Conservation (phyloP, 2,888 invertebrate genomes). For the Phaonia tiefii region DNA sequence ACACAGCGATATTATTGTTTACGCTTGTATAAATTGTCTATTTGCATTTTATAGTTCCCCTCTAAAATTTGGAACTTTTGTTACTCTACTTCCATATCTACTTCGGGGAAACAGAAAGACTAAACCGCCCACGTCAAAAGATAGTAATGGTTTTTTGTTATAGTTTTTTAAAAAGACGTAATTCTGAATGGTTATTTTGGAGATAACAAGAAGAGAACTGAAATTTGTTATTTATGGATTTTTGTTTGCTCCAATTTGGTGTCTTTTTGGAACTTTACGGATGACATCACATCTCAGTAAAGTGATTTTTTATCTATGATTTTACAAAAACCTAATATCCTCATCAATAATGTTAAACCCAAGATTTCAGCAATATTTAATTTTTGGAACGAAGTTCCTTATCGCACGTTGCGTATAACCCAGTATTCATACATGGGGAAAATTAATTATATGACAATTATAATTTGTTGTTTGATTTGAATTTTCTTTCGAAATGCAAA, state of each 20-base stretch:
- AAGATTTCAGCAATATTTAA: too few species aligned
- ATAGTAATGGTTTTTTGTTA: slow-evolving; percentile 51
- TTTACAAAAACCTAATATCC: too few species aligned
- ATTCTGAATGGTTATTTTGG: too few species aligned
- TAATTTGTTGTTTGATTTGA: too few species aligned
- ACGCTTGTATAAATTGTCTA: slow-evolving; percentile 49
- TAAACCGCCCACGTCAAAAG: slow-evolving; percentile 56
- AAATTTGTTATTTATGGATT: slow-evolving; percentile 29
- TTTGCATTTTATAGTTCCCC: slow-evolving; percentile 27
- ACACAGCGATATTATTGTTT: slow-evolving; percentile 17
- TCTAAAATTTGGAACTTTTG: neutral
- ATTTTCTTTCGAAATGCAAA: too few species aligned
- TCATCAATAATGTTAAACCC: too few species aligned
- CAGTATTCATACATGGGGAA: too few species aligned
- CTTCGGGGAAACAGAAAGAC: neutral
- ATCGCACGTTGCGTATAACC: too few species aligned
- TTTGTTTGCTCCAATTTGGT: slow-evolving; percentile 54
- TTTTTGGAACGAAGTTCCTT: too few species aligned
- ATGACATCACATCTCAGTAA: slow-evolving; percentile 59
- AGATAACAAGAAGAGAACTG: too few species aligned
- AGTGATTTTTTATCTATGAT: slow-evolving; percentile 18
- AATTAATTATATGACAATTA: too few species aligned
- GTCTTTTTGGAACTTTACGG: slow-evolving; percentile 44
- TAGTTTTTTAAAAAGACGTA: slow-evolving; percentile 29
- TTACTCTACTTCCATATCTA: neutral